phyloP scores from a whole-genome alignment of 2,113 vertebrate genomes.

The Polypterus bichir region DNA sequence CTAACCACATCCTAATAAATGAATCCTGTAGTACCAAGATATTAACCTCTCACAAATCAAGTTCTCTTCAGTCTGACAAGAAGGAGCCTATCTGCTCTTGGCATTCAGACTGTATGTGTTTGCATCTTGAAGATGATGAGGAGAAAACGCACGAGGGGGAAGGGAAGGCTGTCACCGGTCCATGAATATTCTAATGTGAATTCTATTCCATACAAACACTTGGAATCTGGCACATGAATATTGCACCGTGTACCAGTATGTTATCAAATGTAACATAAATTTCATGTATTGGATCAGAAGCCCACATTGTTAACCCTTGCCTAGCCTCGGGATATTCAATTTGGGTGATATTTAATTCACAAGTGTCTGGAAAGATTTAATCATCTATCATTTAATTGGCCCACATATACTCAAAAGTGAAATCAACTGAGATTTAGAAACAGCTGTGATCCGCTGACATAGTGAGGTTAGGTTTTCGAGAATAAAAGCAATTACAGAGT shows the following conservation, averaged over 20 bases:
- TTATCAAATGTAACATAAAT: no score
- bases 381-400: slow-evolving; percentile 19
- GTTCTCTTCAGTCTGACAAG: slow-evolving; percentile 29
- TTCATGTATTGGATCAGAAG: no score
- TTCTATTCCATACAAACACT: slow-evolving; percentile 13
- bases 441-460: slow-evolving; percentile 12
- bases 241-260: slow-evolving; percentile 12
- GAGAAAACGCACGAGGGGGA: slow-evolving; percentile 5
- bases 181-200: slow-evolving; percentile 32
- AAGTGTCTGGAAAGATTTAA: slow-evolving; percentile 13
- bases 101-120: slow-evolving; percentile 25
- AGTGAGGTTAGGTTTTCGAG: slow-evolving; percentile 14
- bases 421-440: background rate
- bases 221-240: slow-evolving; percentile 28
- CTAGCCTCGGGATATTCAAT: slow-evolving; percentile 6
- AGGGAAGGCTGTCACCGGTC: slow-evolving; percentile 9
- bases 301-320: slow-evolving; percentile 18
- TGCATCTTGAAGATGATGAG: slow-evolving; percentile 17
- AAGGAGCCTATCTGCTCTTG: slow-evolving; percentile 32
- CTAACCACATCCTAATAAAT: slow-evolving; percentile 37
- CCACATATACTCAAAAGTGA: slow-evolving; percentile 12
- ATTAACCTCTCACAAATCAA: slow-evolving; percentile 41
- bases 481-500: background rate
- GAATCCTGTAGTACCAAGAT: slow-evolving; percentile 31
- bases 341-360: slow-evolving; percentile 1